Evolutionary conservation across 2,888 invertebrate species (phyloP).

Genomic region (Helleia helle): DNA sequence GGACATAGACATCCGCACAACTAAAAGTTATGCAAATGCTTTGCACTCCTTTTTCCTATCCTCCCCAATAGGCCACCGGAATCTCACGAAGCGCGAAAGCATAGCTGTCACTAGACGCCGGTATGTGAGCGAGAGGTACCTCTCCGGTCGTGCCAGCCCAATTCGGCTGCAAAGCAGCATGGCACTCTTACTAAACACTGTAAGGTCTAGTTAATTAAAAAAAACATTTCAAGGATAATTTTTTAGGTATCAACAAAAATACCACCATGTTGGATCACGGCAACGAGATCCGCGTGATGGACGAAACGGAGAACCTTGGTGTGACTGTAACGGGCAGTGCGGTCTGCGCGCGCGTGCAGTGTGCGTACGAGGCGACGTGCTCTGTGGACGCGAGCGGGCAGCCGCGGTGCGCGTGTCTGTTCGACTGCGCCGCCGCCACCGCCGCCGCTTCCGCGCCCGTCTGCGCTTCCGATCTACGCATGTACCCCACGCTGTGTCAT

Average conservation of each 20-base stretch:
- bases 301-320: conserved; percentile 45
- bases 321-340: conserved; percentile 68
- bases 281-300: conserved; percentile 48
- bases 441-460: conserved; percentile 75
- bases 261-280: conserved; percentile 37
- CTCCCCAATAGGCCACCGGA: no score
- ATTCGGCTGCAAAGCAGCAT: no score
- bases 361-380: conserved; percentile 90
- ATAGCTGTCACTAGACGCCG: no score
- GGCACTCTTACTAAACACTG: no score
- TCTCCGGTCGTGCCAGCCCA: no score
- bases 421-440: conserved; percentile 80
- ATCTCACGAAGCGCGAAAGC: no score
- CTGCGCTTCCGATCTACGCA: conserved; percentile 87
- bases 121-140: no score
- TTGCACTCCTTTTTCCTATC: no score
- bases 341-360: conserved; percentile 85
- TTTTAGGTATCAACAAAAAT: conserved; percentile 43
- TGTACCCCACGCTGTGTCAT: conserved; percentile 86
- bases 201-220: no score
- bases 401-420: conserved; percentile 82
- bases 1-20: no score
- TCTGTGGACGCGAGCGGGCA: conserved; percentile 80
- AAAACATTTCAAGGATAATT: no score
- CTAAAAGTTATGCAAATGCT: no score